Conservation (phyloP, 2,888 invertebrate species). For the Globia sparganii region DNA sequence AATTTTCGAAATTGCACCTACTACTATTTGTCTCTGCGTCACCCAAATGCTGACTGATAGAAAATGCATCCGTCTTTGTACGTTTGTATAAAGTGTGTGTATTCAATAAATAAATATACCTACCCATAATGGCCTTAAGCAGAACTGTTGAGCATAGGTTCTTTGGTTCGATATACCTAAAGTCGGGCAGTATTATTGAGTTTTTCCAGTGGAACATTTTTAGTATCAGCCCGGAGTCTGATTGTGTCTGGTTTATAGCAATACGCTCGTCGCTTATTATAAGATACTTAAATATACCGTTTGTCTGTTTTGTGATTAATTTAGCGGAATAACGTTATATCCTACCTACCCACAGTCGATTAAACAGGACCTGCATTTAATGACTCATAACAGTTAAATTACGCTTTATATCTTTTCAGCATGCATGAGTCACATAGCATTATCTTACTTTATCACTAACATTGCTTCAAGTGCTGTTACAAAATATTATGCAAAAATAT, state of each 20-base stretch:
- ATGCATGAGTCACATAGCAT: not conserved
- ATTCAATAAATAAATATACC: not conserved
- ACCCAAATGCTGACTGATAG: not conserved
- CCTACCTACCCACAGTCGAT: not conserved
- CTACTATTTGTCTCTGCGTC: not conserved
- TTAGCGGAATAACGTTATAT: not conserved
- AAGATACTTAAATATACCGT: not conserved
- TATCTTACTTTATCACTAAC: not conserved
- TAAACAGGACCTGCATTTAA: not conserved
- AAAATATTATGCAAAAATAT: conserved; percentile 22
- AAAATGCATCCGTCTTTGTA: not conserved
- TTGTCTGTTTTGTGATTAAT: not conserved
- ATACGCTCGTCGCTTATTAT: not conserved
- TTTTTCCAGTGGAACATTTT: not conserved
- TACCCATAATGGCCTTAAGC: not conserved
- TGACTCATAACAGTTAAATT: not conserved
- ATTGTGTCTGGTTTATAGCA: not conserved
- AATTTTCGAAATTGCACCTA: not conserved
- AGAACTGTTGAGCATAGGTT: not conserved
- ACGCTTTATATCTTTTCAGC: conserved; percentile 8
- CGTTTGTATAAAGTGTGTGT: not conserved
- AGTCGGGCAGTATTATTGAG: no score
- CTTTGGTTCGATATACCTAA: not conserved
- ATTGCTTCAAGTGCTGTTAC: not conserved
- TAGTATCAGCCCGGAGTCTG: not conserved